Evolutionary conservation across 2,113 vertebrate species (phyloP), one percentile per base, ranked within the genome.

Genomic region (Ceyx cyanopectus): DNA sequence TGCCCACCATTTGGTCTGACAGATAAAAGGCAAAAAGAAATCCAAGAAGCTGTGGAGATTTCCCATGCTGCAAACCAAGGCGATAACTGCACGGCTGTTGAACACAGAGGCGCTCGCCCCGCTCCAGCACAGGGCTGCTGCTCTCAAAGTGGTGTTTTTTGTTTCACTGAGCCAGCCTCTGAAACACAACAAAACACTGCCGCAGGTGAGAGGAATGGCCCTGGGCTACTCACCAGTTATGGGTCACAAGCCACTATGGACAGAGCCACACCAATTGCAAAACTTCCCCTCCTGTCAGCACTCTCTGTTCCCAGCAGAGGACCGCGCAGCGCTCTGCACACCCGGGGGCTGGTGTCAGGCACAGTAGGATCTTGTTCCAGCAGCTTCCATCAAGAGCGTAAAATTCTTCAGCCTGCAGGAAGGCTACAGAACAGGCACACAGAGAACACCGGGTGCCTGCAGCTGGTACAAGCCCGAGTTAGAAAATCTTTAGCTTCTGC

Each of bases 101-200:
- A 45, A 60, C 0, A 0, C 82, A 16, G 0, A 0, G 1, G 34
- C 4, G 53, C 70, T 43, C 11, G 11, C 58, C 17, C 54, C 15
- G 2, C 30, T 14, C 41, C 53, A 22, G 73, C 69, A 18, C 21
- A 0, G 45, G 21, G 56, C 81, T 63, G 66, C 61, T 67, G 74
- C 58, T 74, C 58, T 30, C 0, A 2, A 4, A 41, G 27, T 17
- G 62, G 14, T 29, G 2, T 21, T 27, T 45, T 30, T 27, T 6
- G 30, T 57, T 91, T 29, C 34, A 67, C 5, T 46, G 15, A 43
- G 30, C 14, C 15, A 70, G 14, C 4, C 65, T 16, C 43, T 4
- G n/a, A 62, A 81, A 67, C 10, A 1, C 8, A 72, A 50, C 19
- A n/a, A 32, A 81, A 6, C 21, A 1, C 2, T 5, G 37, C 53